phyloP scores from a whole-genome alignment of 2,797 vertebrate genomes.

The Myotis daubentonii region DNA sequence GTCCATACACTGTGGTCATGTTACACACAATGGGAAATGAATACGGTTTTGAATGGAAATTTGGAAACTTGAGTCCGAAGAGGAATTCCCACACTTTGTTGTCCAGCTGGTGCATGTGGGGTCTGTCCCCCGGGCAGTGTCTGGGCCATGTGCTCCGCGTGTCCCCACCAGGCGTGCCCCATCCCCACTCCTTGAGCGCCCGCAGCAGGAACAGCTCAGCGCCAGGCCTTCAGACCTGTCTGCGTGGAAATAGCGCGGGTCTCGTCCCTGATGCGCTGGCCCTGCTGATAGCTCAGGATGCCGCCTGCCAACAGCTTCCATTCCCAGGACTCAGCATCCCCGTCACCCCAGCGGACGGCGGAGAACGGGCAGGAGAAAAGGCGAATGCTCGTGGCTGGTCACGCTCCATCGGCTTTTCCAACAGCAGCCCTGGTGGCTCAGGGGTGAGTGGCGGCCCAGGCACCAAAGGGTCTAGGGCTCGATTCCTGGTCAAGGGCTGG shows the following conservation, averaged over 20 bases:
- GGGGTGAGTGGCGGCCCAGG: no score
- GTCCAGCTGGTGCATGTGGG: background rate
- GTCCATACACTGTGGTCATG: background rate
- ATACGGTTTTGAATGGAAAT: background rate
- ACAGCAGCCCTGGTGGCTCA: no score
- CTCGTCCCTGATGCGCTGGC: no score
- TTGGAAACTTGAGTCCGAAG: background rate
- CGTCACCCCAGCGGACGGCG: fast-evolving
- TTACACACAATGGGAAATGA: background rate
- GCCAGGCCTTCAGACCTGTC: background rate
- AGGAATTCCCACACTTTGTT: background rate
- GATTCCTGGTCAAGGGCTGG: no score
- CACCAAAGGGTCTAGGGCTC: no score
- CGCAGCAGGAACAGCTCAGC: background rate
- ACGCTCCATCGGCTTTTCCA: background rate
- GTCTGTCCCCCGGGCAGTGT: background rate
- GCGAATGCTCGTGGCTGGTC: background rate
- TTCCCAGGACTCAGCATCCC: background rate
- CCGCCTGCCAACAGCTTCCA: background rate
- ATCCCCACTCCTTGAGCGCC: background rate
- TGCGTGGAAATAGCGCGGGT: background rate
- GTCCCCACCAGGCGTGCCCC: fast-evolving
- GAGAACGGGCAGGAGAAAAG: background rate
- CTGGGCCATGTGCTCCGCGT: fast-evolving
- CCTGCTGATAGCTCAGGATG: background rate